Evolutionary conservation across 2,113 vertebrate species (phyloP), one percentile per base, ranked within the genome.

Genomic region (Trichomycterus rosablanca): DNA sequence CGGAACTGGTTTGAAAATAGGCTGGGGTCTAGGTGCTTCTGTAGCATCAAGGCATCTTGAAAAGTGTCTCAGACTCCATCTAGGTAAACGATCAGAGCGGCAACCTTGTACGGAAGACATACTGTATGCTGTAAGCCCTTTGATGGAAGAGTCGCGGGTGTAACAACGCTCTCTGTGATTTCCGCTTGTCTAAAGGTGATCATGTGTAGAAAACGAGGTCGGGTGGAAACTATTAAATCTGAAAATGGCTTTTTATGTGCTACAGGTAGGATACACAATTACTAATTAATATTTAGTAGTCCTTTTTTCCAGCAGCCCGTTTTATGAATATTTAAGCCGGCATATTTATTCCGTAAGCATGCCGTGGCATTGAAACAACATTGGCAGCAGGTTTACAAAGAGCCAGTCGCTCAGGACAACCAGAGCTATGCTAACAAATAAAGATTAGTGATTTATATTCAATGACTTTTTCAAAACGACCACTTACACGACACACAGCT

Each of bases 1-100:
- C 66, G 63, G 75, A 64, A 74, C 51, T 63, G 71, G 73, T 72
- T 84, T 76, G 64, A 76, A 84, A 80, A 70, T 72, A 76, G 64
- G 73, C 60, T 59, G 71, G 66, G n/a, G 67, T 70, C 26, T 52
- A 62, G 51, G 54, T 70, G 67, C 65, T 68, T 72, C 40, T 48
- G 43, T 58, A 55, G 62, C 63, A 55, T 70, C 49, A 70, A 66
- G 67, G 58, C 62, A 74, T 70, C 63, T 59, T 50, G 37, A 62
- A 70, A 52, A 70, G 63, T 10, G 44, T 61, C 62, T 69, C 58
- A 15, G 55, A 65, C 55, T 70, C 60, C 39, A 45, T 70, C 56
- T 64, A 58, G 4, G 43, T 50, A 68, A 73, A 60, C 39, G 54
- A 61, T 32, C 57, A 43, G 63, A 66, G 63, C 35, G 23, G 40